Evolutionary conservation across 2,888 invertebrate genomes (phyloP).

Genomic region (Diogma glabrata): DNA sequence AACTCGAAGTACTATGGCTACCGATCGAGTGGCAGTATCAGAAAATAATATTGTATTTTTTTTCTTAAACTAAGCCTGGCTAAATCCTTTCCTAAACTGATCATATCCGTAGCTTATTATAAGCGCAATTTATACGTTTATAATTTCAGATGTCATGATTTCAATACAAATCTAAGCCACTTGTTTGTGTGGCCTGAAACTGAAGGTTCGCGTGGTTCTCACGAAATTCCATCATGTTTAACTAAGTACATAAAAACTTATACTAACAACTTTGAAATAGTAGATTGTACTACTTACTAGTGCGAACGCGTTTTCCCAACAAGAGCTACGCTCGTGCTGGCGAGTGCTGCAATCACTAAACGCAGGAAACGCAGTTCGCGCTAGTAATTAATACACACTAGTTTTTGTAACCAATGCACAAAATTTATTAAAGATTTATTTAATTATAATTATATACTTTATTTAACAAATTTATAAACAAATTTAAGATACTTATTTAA

Average conservation of each 20-base stretch:
- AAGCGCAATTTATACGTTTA: constrained; percentile 18
- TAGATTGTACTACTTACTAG: no score
- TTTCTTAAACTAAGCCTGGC: constrained; percentile 21
- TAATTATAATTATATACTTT: no score
- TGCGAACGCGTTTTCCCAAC: no score
- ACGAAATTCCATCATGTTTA: constrained; percentile 16
- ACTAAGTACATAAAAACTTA: constrained; percentile 18
- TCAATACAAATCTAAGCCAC: constrained; percentile 21
- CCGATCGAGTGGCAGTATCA: no score
- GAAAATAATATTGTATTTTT: constrained; percentile 20
- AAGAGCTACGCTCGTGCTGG: no score
- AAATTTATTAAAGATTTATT: no score
- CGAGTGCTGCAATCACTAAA: no score
- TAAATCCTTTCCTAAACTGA: constrained; percentile 22
- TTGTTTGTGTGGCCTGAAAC: constrained; percentile 21
- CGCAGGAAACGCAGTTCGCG: no score
- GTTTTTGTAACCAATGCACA: no score
- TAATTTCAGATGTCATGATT: constrained; percentile 19
- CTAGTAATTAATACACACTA: no score
- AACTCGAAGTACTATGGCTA: constrained; percentile 5
- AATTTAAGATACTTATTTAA: no score
- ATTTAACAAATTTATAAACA: no score
- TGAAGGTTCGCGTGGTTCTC: constrained; percentile 22
- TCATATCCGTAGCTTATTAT: constrained; percentile 19
- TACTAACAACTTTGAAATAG: constrained; percentile 16